Base-by-base conservation (phyloP, 2,888 invertebrate genomes). In the Byasa hedistus region DNA sequence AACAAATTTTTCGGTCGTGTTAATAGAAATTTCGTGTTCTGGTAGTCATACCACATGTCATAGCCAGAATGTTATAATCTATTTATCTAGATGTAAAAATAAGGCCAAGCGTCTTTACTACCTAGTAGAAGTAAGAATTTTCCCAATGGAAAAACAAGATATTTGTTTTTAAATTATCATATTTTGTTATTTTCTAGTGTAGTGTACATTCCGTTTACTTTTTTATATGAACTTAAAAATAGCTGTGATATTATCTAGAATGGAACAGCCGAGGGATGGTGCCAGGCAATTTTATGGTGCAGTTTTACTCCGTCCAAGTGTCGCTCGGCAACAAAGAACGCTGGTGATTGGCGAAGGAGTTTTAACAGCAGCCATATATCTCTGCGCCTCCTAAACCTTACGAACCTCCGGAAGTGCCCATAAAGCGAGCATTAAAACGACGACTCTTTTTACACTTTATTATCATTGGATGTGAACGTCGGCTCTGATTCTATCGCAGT, bases 361-460 rank as follows among this genome's bases (percentile, higher is more conserved):
- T 85, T 81, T 87, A 84, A 86, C 82, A 81, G 75, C 82, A 74
- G 79, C 79, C 80, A 80, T 87, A 86, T 86, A 85, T 85, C 82
- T 82, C 80, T 69, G 78, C 81, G 80, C 84, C 84, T 85, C 83
- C 84, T 80, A 84, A 84, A 83, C 85, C 87, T 84, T 85, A 84
- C 83, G 84, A 79, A 83, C 81, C 82, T 78, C 78, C 82, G 84
- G 84, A 90, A 90, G 87, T 85, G 82, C 82, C 87, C 85, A 89
- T 91, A 91, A 91, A 91, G 86, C 81, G 85, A 80, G 85, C 91
- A 88, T 90, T 91, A 91, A 90, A 91, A 83, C 85, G 89, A 84
- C 84, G 86, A 90, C 84, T 89, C 90, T 91, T 91, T 90, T 91
- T 91, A 91, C 88, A 87, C 85, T 91, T 91, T 91, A 91, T 91